Conservation (phyloP, 1,140 invertebrate species). For the Heterodera schachtii region DNA sequence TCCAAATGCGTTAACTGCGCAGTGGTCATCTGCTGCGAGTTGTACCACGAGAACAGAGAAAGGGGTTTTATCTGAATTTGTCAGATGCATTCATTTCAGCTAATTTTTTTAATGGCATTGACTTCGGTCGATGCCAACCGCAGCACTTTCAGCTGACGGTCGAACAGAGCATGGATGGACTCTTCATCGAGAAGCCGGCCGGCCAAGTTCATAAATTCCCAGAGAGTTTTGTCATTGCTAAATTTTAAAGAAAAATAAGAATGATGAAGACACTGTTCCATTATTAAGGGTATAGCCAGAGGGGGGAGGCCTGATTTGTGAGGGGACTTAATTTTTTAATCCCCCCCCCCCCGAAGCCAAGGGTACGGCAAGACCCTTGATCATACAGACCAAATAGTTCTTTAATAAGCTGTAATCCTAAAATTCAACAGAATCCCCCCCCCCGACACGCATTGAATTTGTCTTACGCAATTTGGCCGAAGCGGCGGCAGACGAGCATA, state of each 20-base stretch:
- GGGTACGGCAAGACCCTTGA: no score
- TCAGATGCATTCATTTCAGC: background rate
- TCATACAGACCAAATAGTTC: no score
- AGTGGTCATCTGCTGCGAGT: background rate
- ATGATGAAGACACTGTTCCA: no score
- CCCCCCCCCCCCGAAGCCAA: no score
- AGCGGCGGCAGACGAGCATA: constrained; percentile 24
- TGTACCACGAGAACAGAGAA: constrained; percentile 9
- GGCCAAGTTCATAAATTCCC: constrained; percentile 29
- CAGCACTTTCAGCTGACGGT: constrained; percentile 17
- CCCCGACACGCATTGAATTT: background rate
- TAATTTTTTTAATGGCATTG: background rate
- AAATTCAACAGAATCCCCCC: no score
- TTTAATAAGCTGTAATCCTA: no score
- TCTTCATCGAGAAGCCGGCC: constrained; percentile 12
- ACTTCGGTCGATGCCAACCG: constrained; percentile 25
- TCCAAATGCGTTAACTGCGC: constrained; percentile 29
- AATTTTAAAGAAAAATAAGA: background rate
- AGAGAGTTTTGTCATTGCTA: constrained; percentile 15
- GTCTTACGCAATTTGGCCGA: constrained; percentile 18
- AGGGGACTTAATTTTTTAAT: no score
- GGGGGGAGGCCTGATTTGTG: no score
- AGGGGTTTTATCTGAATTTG: constrained; percentile 3
- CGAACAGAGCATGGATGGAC: constrained; percentile 18
- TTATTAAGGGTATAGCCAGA: no score